These are phyloP conservation scores for Parambassis ranga DNA, from an alignment of 2,797 vertebrate genomes.

Conservation along the genomic window DNA sequence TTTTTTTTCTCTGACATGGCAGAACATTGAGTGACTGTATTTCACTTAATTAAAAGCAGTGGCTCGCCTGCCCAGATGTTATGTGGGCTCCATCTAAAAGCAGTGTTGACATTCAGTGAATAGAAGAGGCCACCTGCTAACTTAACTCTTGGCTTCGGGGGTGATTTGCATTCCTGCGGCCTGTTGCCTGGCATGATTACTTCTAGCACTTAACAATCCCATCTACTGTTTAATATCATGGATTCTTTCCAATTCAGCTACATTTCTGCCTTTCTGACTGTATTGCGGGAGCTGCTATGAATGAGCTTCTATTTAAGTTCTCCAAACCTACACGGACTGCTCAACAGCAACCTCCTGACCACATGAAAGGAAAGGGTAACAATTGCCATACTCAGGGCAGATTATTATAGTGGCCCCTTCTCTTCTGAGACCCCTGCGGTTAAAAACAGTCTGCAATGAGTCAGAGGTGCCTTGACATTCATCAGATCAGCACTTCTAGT, in stretches of 20 bases:
- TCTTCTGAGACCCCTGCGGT: slow-evolving; percentile 43
- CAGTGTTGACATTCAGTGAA: slow-evolving; percentile 89
- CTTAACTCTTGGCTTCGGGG: slow-evolving; percentile 86
- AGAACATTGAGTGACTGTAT: slow-evolving; percentile 83
- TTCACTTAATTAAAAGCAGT: slow-evolving; percentile 93
- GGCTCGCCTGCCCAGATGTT: slow-evolving; percentile 86
- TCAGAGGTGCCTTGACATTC: slow-evolving; percentile 59
- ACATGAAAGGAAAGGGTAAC: slow-evolving; percentile 82
- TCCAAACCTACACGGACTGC: slow-evolving; percentile 66
- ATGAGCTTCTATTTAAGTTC: slow-evolving; percentile 76
- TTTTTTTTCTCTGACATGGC: slow-evolving; percentile 71
- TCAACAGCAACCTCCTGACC: slow-evolving; percentile 66
- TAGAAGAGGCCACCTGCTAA: slow-evolving; percentile 95
- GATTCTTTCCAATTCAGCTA: slow-evolving; percentile 85
- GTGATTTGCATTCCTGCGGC: slow-evolving; percentile 97
- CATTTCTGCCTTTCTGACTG: slow-evolving; percentile 82
- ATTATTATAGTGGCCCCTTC: slow-evolving; percentile 58
- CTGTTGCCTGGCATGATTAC: slow-evolving; percentile 91
- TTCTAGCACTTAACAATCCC: slow-evolving; percentile 89
- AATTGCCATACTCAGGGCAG: slow-evolving; percentile 57
- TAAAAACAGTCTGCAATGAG: slow-evolving; percentile 48
- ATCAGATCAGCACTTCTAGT: slow-evolving; percentile 50
- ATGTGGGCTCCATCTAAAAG: slow-evolving; percentile 83
- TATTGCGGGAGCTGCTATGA: slow-evolving; percentile 73
- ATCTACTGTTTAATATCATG: slow-evolving; percentile 90